These are phyloP conservation scores for Bufo bufo DNA, from an alignment of 2,113 vertebrate species.

Conservation along the genomic window DNA sequence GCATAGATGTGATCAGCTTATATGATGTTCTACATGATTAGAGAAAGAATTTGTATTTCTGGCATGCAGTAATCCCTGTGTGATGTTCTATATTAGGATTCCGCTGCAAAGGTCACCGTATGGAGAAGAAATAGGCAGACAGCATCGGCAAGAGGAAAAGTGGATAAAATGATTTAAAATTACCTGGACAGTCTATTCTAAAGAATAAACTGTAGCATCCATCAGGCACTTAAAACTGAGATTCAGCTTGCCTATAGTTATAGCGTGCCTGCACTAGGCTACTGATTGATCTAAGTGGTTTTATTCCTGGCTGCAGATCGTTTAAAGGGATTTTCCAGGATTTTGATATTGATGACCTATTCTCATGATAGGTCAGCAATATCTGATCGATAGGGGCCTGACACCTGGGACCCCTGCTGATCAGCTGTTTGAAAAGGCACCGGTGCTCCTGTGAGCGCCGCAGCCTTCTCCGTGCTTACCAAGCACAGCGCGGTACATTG, in stretches of 20 bases:
- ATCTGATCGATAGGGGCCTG: no score
- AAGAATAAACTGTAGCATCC: neutral
- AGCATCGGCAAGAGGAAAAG: neutral
- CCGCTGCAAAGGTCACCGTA: conserved; percentile 52
- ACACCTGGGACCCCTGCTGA: no score
- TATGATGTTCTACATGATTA: conserved; percentile 38
- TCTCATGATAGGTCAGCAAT: no score
- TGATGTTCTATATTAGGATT: conserved; percentile 55
- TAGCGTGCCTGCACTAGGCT: neutral
- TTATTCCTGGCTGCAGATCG: neutral
- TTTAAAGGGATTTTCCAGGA: neutral
- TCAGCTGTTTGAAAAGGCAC: no score
- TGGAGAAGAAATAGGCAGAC: conserved; percentile 8
- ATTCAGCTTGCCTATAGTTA: conserved; percentile 15
- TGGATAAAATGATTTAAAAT: conserved; percentile 1
- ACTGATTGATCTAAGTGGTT: conserved; percentile 13
- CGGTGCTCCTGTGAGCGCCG: no score
- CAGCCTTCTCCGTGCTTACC: no score
- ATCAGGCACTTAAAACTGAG: neutral
- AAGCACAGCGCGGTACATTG: no score
- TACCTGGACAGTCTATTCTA: neutral
- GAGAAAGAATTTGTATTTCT: conserved; percentile 44
- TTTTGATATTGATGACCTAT: neutral
- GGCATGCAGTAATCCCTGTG: conserved; percentile 48
- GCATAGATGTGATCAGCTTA: conserved; percentile 51